Evolutionary conservation across 1,140 invertebrate genomes (phyloP), one percentile per base, ranked within the genome.

Genomic region (Drosophila persimilis): DNA sequence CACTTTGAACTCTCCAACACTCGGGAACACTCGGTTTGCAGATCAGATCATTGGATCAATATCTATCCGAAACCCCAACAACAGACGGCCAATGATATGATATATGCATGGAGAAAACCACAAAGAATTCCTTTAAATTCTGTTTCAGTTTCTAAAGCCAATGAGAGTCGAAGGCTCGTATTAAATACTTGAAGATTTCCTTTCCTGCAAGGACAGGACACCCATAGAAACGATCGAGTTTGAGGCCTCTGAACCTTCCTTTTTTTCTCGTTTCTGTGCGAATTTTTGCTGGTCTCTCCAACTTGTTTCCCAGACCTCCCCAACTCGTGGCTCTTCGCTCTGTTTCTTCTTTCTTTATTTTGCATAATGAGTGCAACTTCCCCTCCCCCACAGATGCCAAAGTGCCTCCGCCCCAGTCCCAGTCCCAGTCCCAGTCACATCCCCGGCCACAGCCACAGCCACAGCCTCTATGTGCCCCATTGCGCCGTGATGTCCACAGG

Each of bases 401-500:
- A 35, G 8, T 11, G 31, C 31, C 31, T 39, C 35, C 35, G 35
- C 35, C 35, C 35, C 11, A 39, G 7, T 7, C 8, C 8, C 29
- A 31, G 29, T 2, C 8, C 8, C 31, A 31, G 8, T 9, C 7
- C 8, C 29, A 8, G 29, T 17, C 29, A 2, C 2, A 8, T 35
- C 17, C 17, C 17, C 17, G 17, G 31, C 31, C 8, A 2, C 7
- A 7, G 31, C 31, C 31, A 24, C 22, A 24, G 7, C 29, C 29
- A 8, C 1, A 26, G 7, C 9, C 31, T 11, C 15, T 39, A 47
- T 24, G 11, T 65, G 45, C 63, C 41, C 47, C 64, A 51, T 77
- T 57, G 55, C 78, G 81, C 60, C 84, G 84, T 89, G 84, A 89
- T 89, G 84, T 84, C 84, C 84, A 77, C 84, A 84, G 84, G 84